phyloP scores from a whole-genome alignment of 2,797 vertebrate species.

The Sebastes flavidus region DNA sequence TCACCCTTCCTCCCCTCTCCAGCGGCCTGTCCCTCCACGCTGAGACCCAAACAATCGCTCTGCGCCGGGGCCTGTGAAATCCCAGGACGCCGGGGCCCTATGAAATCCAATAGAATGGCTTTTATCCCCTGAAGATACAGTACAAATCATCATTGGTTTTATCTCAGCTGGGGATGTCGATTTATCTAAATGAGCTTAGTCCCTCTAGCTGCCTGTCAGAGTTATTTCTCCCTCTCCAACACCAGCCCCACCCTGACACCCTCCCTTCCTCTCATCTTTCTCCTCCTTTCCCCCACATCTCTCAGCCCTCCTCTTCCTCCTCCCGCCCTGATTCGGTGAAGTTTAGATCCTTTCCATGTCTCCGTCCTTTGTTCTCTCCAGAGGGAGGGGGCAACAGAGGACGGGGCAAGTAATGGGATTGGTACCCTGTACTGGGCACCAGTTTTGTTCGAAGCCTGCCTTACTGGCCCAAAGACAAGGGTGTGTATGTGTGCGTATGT shows the following conservation, averaged over 20 bases:
- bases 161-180: slow-evolving; percentile 94
- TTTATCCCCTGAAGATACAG: slow-evolving; percentile 95
- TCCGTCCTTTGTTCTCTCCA: slow-evolving; percentile 72
- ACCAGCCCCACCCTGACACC: slow-evolving; percentile 56
- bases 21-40: slow-evolving; percentile 26
- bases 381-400: slow-evolving; percentile 54
- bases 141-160: slow-evolving; percentile 96
- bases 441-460: slow-evolving; percentile 90
- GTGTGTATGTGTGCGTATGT: slow-evolving; percentile 30
- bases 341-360: slow-evolving; percentile 73
- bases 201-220: slow-evolving; percentile 90
- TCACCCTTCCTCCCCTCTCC: slow-evolving; percentile 41
- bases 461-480: slow-evolving; percentile 71
- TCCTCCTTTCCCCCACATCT: slow-evolving; percentile 63
- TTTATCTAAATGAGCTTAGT: slow-evolving; percentile 95
- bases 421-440: slow-evolving; percentile 90
- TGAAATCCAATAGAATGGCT: slow-evolving; percentile 89
- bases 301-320: slow-evolving; percentile 82
- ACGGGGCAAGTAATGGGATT: slow-evolving; percentile 92
- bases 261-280: slow-evolving; percentile 50
- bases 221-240: slow-evolving; percentile 72
- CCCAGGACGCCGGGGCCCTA: slow-evolving; percentile 49
- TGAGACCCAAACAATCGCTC: slow-evolving; percentile 54
- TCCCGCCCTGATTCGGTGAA: slow-evolving; percentile 50
- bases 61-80: slow-evolving; percentile 49